phyloP scores from a whole-genome alignment of 2,797 vertebrate genomes.

The Threskiornis aethiopicus region DNA sequence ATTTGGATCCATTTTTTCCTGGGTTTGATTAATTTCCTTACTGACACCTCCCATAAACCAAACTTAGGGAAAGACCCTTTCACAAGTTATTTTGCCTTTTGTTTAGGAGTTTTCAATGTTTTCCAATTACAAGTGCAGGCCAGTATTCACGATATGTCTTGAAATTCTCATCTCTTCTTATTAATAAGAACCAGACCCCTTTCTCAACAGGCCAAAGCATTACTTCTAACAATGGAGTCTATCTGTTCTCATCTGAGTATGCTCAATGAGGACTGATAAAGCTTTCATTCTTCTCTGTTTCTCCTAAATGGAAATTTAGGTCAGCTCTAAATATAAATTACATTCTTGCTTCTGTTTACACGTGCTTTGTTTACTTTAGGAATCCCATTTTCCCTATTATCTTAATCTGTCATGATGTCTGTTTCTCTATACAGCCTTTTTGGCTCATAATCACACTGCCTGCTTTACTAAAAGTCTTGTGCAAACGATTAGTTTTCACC shows the following conservation, averaged over 20 bases:
- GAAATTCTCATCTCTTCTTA: background rate
- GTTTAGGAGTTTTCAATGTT: background rate
- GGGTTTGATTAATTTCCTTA: background rate
- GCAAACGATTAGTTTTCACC: background rate
- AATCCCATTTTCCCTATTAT: background rate
- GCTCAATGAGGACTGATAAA: background rate
- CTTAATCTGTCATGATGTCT: background rate
- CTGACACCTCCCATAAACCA: background rate
- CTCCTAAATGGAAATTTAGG: background rate
- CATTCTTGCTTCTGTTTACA: background rate
- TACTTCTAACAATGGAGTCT: background rate
- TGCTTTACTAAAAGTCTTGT: background rate
- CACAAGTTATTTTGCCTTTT: background rate
- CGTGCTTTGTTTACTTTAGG: background rate
- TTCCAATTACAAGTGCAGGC: background rate
- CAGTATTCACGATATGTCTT: fast-evolving
- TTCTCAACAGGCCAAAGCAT: background rate
- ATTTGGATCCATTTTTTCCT: background rate
- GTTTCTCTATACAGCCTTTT: background rate
- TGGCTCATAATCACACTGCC: background rate
- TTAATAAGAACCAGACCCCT: background rate
- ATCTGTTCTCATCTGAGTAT: background rate
- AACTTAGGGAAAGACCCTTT: fast-evolving
- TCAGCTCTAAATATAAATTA: background rate
- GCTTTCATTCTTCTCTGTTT: background rate